Evolutionary conservation across 1,140 invertebrate species (phyloP), one percentile per base, ranked within the genome.

Genomic region (Aradophagus sp.): DNA sequence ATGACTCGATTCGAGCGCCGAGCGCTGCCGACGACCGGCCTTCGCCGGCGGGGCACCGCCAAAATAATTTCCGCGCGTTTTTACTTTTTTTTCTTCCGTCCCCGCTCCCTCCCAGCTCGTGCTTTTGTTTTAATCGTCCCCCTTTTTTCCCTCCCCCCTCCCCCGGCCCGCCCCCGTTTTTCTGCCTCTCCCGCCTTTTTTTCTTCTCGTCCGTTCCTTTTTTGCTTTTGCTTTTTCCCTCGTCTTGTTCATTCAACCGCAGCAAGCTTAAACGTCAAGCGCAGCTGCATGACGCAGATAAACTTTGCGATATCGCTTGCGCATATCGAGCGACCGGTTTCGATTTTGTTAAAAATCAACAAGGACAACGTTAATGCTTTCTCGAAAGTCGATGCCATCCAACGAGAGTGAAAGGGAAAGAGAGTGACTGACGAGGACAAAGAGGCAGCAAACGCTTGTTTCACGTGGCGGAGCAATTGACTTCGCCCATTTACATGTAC

Each of bases 271-370:
- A 73, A 73, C 58, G 63, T 65, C 70, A 68, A 73, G 70, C 63
- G 62, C 70, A 73, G 70, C 63, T 73, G 63, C 63, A 73, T 67
- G 70, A 73, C 70, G 70, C 62, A 67, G 70, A 73, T 73, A 62
- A 73, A 73, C 70, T 73, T 67, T 73, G 58, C 70, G 63, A 73
- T 73, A 73, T 73, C 70, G 62, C 63, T 63, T 63, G 70, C 62
- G 63, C 70, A 63, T 67, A 73, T 73, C 63, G 39, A 63, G 56
- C 63, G 62, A 67, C 63, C 62, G 63, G 58, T 67, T 67, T 67
- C 58, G 56, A 67, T 67, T 73, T 72, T 72, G 68, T 72, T 72
- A 65, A 66, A 52, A 66, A 72, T 66, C 50, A 66, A 72, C 61
- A 72, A 62, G 61, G 69, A 65, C 59, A 71, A 71, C 68, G 68